phyloP scores from a whole-genome alignment of 2,113 vertebrate genomes.

The Baryphthengus martii region DNA sequence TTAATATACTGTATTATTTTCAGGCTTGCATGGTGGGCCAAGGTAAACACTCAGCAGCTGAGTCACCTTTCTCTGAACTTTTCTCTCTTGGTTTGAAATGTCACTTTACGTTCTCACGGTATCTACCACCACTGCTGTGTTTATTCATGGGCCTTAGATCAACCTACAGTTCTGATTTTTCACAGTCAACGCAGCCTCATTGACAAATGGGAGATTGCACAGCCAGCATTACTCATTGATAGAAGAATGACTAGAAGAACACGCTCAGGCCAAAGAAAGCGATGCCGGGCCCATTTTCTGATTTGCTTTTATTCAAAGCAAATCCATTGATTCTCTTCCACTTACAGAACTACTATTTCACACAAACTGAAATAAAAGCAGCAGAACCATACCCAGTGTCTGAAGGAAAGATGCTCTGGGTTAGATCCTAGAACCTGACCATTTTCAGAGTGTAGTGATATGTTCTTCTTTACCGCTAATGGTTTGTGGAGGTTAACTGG shows the following conservation, averaged over 20 bases:
- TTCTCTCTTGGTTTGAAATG: neutral
- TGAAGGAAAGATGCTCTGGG: neutral
- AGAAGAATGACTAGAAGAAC: neutral
- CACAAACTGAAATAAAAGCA: neutral
- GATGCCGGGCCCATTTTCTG: neutral
- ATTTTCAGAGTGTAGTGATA: neutral
- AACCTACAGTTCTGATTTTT: neutral
- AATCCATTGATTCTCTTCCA: neutral
- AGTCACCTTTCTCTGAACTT: neutral
- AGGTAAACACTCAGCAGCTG: neutral
- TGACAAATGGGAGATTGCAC: neutral
- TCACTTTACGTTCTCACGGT: neutral
- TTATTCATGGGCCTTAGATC: neutral
- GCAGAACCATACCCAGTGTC: neutral
- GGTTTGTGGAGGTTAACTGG: neutral
- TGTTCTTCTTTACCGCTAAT: neutral
- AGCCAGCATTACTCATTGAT: neutral
- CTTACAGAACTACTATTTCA: neutral
- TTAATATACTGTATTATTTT: neutral
- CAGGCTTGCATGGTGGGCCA: neutral
- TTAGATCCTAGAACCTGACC: neutral
- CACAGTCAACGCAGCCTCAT: neutral
- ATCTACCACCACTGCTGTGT: neutral
- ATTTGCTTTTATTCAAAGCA: neutral
- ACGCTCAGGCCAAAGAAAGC: neutral